Percentiles rank a stretch among this genome's conserved stretches.
Conservation (phyloP, 2,797 vertebrate species). For the Erpetoichthys calabaricus region DNA sequence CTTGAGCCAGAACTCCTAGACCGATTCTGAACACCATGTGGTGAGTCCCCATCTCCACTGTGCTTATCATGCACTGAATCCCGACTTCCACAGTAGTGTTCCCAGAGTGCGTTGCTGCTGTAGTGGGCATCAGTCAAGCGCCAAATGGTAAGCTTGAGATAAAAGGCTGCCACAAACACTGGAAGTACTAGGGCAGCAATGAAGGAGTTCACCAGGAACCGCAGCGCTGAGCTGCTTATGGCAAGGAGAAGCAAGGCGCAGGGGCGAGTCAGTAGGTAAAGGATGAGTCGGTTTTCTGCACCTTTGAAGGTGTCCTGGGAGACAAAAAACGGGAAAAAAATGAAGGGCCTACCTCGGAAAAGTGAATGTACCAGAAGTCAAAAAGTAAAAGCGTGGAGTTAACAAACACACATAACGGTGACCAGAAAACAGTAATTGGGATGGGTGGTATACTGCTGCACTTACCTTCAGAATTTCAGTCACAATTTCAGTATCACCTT, state of each 20-base stretch:
- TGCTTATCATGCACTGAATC: slow-evolving; percentile 10
- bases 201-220: slow-evolving; percentile 71
- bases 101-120: slow-evolving; percentile 29
- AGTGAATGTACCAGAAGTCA: neutral
- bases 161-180: slow-evolving; percentile 61
- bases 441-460: slow-evolving; percentile 2
- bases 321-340: neutral
- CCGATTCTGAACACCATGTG: slow-evolving; percentile 27
- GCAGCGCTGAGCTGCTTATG: slow-evolving; percentile 60
- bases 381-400: neutral
- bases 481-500: slow-evolving; percentile 65
- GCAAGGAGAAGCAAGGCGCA: slow-evolving; percentile 68
- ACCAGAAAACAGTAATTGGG: neutral
- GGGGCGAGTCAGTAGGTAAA: slow-evolving; percentile 68
- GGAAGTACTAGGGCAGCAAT: slow-evolving; percentile 66
- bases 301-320: slow-evolving; percentile 68
- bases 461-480: slow-evolving; percentile 73
- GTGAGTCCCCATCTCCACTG: slow-evolving; percentile 31
- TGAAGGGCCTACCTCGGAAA: neutral
- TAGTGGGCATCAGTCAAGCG: slow-evolving; percentile 51
- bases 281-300: slow-evolving; percentile 69
- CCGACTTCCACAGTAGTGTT: neutral
- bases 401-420: neutral
- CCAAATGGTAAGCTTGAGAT: slow-evolving; percentile 67
- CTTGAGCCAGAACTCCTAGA: neutral